Evolutionary conservation across 1,140 invertebrate genomes (phyloP).

Genomic region (Homarus americanus): DNA sequence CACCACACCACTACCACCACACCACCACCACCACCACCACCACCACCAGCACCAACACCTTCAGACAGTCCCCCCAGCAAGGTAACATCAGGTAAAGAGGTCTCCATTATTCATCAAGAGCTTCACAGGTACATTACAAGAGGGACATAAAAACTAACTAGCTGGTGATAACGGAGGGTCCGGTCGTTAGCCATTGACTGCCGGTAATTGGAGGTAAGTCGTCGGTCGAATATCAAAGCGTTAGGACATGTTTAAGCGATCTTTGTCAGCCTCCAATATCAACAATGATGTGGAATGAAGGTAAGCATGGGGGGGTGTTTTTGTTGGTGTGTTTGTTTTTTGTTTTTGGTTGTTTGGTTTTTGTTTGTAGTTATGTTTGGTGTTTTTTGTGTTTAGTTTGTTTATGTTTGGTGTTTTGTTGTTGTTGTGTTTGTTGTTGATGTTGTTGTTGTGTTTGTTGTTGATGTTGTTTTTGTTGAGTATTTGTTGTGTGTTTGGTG

Average conservation of each 20-base stretch:
- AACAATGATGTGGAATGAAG: not conserved
- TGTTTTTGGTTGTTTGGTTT: not conserved
- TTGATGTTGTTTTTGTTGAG: too few species aligned
- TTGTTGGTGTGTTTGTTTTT: not conserved
- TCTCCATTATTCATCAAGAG: constrained; percentile 26
- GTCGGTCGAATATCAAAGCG: constrained; percentile 13
- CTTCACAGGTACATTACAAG: constrained; percentile 5
- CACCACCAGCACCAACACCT: not conserved
- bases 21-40: not conserved
- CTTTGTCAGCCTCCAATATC: too few species aligned
- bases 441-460: too few species aligned
- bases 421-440: too few species aligned
- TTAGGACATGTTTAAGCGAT: too few species aligned
- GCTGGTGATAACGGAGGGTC: not conserved
- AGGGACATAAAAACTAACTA: not conserved
- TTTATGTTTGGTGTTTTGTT: too few species aligned
- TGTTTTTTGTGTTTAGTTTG: not conserved
- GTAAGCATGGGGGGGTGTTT: not conserved
- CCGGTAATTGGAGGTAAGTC: constrained; percentile 10
- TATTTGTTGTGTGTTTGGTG: too few species aligned
- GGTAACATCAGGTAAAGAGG: not conserved
- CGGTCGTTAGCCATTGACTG: constrained; percentile 5
- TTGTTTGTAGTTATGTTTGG: not conserved
- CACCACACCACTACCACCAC: too few species aligned
- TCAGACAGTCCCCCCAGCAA: not conserved